Evolutionary conservation across 2,888 invertebrate species (phyloP), one percentile per base, ranked within the genome.

Genomic region (Tetragnatha montana): DNA sequence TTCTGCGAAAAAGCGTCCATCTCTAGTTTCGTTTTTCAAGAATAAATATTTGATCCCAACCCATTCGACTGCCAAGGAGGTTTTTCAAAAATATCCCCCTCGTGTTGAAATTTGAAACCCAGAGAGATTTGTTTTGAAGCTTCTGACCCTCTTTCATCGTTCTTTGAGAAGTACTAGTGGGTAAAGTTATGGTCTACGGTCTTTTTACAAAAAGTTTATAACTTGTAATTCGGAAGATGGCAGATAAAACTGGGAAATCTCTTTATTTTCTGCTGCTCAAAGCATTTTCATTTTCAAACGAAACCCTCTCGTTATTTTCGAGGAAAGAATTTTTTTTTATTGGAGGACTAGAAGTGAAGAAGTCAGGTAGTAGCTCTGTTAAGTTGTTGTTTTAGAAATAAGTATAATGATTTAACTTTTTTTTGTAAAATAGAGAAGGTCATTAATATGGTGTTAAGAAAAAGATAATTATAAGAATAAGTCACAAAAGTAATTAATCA

Each of bases 1-100:
- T 21, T 19, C 2, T 19, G 47, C 17, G 8, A 71, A 50, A 81
- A 22, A 60, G 10, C 4, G 6, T 60, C 60, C 7, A 60, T 60
- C 10, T n/a, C 6, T 49, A 35, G 71, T 81, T 81, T 81, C 71
- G 50, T 70, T 71, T 70, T 81, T 71, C 50, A 22, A 19, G 71
- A 81, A 70, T 49, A 81, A 81, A 81, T 81, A 81, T 81, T 81
- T 81, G 81, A 81, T 81, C 71, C 49, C 19, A 49, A 17, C 81
- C 22, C 69, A 70, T 81, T 49, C 71, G 49, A 71, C n/a, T 70
- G 70, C 70, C 10, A 80, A 50, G 17, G 12, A 4, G 6, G 51
- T 78, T 78, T 78, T 60, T 21, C 21, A 78, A 60, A 60, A 78
- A 78, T 60, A 78, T 19, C 50, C 47, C 21, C 35, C 4, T 71